Percentiles rank a stretch among this genome's conserved stretches.
These are phyloP conservation scores for Elaeidobius kamerunicus DNA, from an alignment of 2,888 invertebrate species.

Conservation along the genomic window DNA sequence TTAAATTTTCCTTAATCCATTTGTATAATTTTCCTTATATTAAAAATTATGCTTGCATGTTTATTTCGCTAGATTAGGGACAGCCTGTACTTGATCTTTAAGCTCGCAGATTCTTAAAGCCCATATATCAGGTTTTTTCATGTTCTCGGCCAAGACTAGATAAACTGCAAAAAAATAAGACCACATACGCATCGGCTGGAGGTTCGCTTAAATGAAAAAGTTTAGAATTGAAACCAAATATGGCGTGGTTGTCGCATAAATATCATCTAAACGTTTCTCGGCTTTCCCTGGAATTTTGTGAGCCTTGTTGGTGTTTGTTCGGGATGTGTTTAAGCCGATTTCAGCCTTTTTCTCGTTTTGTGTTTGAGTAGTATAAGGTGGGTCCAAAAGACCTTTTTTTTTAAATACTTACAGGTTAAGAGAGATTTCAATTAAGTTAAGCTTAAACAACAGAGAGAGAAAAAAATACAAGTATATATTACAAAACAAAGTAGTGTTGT, in stretches of 20 bases:
- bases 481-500: too few relatives aligned
- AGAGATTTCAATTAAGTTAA: too few relatives aligned
- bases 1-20: too few relatives aligned
- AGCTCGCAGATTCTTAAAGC: constrained; percentile 19
- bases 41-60: too few relatives aligned
- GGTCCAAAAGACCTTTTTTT: too few relatives aligned
- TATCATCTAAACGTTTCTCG: constrained; percentile 21
- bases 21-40: too few relatives aligned
- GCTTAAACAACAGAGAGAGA: too few relatives aligned
- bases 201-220: constrained; percentile 16
- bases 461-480: too few relatives aligned
- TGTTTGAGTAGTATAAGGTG: too few relatives aligned
- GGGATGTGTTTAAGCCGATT: constrained; percentile 14
- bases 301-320: constrained; percentile 14
- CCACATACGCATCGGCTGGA: constrained; percentile 21
- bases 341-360: constrained; percentile 8
- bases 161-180: constrained; percentile 26
- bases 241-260: constrained; percentile 25
- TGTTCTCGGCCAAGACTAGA: constrained; percentile 15
- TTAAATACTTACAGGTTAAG: too few relatives aligned
- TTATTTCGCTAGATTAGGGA: neutral
- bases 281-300: constrained; percentile 25
- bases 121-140: constrained; percentile 24
- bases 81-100: constrained; percentile 19
- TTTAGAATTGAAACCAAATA: constrained; percentile 21